Conservation (phyloP, 1,140 invertebrate genomes). For the Drosophila tristis region DNA sequence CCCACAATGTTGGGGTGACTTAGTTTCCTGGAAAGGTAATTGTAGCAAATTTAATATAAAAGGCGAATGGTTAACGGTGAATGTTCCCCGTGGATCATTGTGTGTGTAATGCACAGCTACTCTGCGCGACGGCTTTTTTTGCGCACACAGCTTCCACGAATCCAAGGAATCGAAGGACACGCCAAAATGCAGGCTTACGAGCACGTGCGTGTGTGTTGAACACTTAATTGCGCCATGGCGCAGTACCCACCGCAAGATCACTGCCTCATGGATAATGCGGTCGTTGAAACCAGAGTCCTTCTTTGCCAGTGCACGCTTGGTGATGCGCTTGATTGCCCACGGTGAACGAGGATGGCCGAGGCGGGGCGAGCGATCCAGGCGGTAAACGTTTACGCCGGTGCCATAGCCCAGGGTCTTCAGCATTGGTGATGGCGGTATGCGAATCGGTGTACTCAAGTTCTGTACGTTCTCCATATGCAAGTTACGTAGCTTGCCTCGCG, state of each 20-base stretch:
- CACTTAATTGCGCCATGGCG: conserved; percentile 1
- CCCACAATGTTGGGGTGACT: conserved; percentile 94
- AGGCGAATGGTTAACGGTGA: neutral
- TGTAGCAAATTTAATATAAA: conserved; percentile 1
- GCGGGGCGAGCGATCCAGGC: conserved; percentile 89
- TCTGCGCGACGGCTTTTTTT: too few species aligned
- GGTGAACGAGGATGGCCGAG: conserved; percentile 88
- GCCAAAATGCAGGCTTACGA: conserved; percentile 42
- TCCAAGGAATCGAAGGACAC: conserved; percentile 18
- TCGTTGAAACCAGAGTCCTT: conserved; percentile 83
- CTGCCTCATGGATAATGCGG: conserved; percentile 89
- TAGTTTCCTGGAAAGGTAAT: conserved; percentile 86
- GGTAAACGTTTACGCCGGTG: conserved; percentile 91
- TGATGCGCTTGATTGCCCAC: conserved; percentile 91
- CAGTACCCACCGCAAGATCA: conserved; percentile 80
- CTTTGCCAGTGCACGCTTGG: conserved; percentile 68
- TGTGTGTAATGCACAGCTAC: conserved; percentile 27
- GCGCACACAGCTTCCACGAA: conserved; percentile 12
- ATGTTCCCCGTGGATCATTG: conserved; percentile 6
- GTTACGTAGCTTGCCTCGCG: conserved; percentile 67
- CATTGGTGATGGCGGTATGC: conserved; percentile 76
- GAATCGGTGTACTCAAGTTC: conserved; percentile 69
- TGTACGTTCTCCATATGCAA: conserved; percentile 72
- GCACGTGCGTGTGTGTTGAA: neutral
- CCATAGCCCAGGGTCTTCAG: conserved; percentile 77